Base-by-base conservation (phyloP, 2,797 vertebrate species). In the Gymnoscopelus braueri region DNA sequence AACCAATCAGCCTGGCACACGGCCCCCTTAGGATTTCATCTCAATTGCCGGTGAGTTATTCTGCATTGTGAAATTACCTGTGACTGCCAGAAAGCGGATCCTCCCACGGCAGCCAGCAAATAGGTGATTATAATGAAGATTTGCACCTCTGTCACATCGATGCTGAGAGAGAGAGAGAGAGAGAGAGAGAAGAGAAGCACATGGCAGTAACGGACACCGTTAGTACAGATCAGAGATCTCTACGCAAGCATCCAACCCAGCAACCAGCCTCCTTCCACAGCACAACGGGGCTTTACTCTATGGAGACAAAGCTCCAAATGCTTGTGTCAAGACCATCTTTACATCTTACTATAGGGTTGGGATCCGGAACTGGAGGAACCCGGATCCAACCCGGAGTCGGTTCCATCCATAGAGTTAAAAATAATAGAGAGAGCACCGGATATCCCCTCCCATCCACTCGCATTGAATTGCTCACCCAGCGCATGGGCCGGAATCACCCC, bases 111-210 rank as follows among this genome's bases (percentile, higher is more conserved):
- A 92, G 97, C 96, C 95, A 99, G 95, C 89, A 98, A 94, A 95
- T 98, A 98, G 96, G 99, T 95, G 94, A 94, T 91, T 92, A 99
- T 98, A 91, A 99, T 98, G 97, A 99, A 98, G 97, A 99, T 96
- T 94, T 99, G 98, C 87, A 99, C 98, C 92, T 99, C 98, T 89
- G 98, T 99, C 94, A 99, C 97, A 94, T 99, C 98, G 95, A 99
- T 98, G 95, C 98, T 99, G 95, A 95, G 93, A 87, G 93, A 90
- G 91, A 93, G 89, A 95, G 93, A 87, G 93, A 90, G 91, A 93
- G 89, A 94, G 91, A 90, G 92, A 87, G 90, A 88, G 90, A 68
- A 75, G 93, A 86, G 80, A 93, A 93, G 90, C 93, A 95, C 49
- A 91, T 15, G 35, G 54, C 12, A 86, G 69, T 60, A n/a, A 94